Evolutionary conservation across 2,797 vertebrate genomes (phyloP).

Genomic region (Chrosomus eos): DNA sequence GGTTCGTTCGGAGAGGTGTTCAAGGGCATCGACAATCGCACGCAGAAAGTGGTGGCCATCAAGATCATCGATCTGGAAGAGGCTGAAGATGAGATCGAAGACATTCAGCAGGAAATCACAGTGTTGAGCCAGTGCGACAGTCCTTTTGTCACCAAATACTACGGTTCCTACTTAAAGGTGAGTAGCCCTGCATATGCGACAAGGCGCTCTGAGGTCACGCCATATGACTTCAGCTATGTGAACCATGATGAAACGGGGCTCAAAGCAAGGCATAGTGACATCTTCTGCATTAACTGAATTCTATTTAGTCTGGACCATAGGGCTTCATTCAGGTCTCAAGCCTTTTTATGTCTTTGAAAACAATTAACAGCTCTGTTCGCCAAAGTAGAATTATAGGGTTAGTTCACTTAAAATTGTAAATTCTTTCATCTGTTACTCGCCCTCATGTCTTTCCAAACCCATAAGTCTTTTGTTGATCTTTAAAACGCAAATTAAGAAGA

Average conservation of each 20-base stretch:
- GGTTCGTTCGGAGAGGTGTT: conserved; percentile 99
- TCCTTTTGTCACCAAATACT: conserved; percentile 97
- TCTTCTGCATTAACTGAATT: neutral
- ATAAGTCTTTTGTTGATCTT: neutral
- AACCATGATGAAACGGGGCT: neutral
- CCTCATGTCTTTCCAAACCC: neutral
- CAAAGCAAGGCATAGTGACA: neutral
- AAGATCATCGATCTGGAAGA: conserved; percentile 99
- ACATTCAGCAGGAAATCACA: conserved; percentile 99
- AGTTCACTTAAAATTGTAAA: neutral
- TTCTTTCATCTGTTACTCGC: neutral
- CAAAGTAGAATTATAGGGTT: conserved; percentile 7
- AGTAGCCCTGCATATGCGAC: conserved; percentile 50
- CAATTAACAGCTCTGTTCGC: neutral
- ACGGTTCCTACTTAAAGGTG: conserved; percentile 98
- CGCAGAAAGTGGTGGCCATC: conserved; percentile 97
- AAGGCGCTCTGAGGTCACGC: neutral
- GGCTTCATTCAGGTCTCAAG: neutral
- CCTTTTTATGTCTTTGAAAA: neutral
- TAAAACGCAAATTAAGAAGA: neutral
- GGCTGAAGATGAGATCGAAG: conserved; percentile 98
- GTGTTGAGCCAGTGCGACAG: conserved; percentile 99
- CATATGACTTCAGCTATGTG: too few species aligned
- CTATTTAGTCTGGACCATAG: neutral
- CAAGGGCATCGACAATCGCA: conserved; percentile 98